Percentiles rank a stretch among this genome's conserved stretches.
phyloP scores from a whole-genome alignment of 2,888 invertebrate genomes.

The Azorinus chamasolen region DNA sequence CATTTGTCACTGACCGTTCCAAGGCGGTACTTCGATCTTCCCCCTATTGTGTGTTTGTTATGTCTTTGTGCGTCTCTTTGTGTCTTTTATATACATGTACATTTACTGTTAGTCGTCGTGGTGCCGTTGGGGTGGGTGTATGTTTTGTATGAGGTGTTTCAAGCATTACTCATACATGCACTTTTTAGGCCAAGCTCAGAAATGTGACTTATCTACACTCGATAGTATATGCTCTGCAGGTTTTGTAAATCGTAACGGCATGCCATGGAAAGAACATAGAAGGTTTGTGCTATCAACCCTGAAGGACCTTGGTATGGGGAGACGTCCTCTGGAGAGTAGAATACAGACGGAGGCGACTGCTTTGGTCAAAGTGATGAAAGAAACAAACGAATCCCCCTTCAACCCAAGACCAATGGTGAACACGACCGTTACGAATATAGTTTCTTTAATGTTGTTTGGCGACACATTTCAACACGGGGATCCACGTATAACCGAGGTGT shows the following conservation, averaged over 20 bases:
- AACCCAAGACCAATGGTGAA: constrained; percentile 25
- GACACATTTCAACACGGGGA: constrained; percentile 53
- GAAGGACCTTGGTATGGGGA: constrained; percentile 62
- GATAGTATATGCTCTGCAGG: constrained; percentile 11
- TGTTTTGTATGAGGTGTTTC: no score
- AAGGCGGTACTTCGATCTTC: no score
- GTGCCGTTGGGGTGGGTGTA: no score
- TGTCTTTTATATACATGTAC: no score
- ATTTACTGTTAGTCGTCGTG: no score
- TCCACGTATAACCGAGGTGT: constrained; percentile 26
- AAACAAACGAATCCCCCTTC: constrained; percentile 23
- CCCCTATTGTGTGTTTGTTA: no score
- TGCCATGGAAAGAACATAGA: constrained; percentile 61
- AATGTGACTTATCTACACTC: no score
- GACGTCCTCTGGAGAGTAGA: constrained; percentile 44
- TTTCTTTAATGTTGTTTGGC: constrained; percentile 48
- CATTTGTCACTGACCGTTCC: no score
- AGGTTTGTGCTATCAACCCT: constrained; percentile 57
- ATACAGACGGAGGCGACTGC: constrained; percentile 49
- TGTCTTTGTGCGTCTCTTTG: no score
- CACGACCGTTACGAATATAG: constrained; percentile 33
- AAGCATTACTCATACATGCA: no score
- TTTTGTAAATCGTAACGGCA: constrained; percentile 25
- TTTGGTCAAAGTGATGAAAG: neutral
- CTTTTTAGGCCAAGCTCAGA: no score